Percentiles rank a stretch among this genome's conserved stretches.
Evolutionary conservation across 2,797 vertebrate genomes (phyloP).

Genomic region (Aythya fuligula): DNA sequence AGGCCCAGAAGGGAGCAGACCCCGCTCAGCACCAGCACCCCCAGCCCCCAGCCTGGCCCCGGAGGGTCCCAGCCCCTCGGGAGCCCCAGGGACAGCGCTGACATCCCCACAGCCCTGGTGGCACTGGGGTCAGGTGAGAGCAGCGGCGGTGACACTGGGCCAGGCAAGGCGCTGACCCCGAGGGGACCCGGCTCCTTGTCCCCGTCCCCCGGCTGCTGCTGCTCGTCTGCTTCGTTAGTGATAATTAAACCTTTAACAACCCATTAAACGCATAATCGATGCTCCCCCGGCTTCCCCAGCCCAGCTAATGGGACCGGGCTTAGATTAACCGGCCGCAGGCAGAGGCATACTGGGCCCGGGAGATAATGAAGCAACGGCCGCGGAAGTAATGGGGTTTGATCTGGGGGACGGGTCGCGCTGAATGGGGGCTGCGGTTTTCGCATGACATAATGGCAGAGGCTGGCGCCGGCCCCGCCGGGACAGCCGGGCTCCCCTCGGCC

Average conservation of each 20-base stretch:
- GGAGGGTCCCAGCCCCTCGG: background rate
- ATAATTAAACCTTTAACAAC: slow-evolving; percentile 81
- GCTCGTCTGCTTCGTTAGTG: slow-evolving; percentile 76
- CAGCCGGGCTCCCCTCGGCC: slow-evolving; percentile 40
- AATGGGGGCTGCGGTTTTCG: slow-evolving; percentile 74
- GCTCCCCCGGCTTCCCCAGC: slow-evolving; percentile 73
- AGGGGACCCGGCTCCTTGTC: slow-evolving; percentile 58
- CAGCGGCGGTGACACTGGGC: background rate
- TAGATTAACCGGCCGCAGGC: slow-evolving; percentile 84
- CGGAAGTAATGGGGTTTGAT: slow-evolving; percentile 91
- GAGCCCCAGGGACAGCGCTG: background rate
- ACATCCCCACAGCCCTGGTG: background rate
- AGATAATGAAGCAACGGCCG: slow-evolving; percentile 87
- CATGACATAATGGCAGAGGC: slow-evolving; percentile 86
- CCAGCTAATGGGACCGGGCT: slow-evolving; percentile 76
- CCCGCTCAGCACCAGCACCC: fast-evolving
- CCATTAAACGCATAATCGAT: slow-evolving; percentile 86
- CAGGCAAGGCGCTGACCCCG: slow-evolving; percentile 18
- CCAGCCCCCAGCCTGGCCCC: fast-evolving
- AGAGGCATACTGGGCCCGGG: slow-evolving; percentile 75
- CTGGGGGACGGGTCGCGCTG: slow-evolving; percentile 77
- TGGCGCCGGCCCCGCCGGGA: slow-evolving; percentile 79
- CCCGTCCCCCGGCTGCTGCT: slow-evolving; percentile 60
- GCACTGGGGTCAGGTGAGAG: background rate
- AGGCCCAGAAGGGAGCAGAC: fast-evolving